Evolutionary conservation across 2,888 invertebrate genomes (phyloP), one percentile per base, ranked within the genome.

Genomic region (Smittia sp.): DNA sequence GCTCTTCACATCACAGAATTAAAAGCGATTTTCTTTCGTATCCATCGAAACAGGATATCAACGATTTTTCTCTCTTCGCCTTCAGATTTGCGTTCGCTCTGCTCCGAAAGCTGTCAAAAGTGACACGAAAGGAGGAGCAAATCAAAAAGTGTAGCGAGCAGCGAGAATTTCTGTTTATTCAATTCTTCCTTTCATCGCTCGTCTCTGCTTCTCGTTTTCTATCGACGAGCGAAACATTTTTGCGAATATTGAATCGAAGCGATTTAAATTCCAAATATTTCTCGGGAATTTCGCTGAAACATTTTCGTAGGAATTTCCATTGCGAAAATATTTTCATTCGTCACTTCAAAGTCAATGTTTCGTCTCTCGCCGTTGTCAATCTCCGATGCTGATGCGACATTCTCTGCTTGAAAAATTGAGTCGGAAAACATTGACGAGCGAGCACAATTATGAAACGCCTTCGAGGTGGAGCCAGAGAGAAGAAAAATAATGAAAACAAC

Each of bases 381-480:
- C 9, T 52, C 39, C 7, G 15, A 52, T 52, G 52, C 15, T 52
- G 52, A 58, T 58, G 58, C 18, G n/a, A 18, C 22, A 18, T 20
- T n/a, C 18, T 18, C n/a, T 6, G 20, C 6, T 58, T 58, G 20
- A 58, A 58, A 15, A 18, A 46, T 15, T 46, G 52, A 18, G n/a
- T 15, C 52, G 27, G 46, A 67, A 69, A 69, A 54, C 69, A 69
- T 69, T 69, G 69, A 69, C 69, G 69, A 69, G 54, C 20, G 15
- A 25, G 22, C 20, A 20, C 39, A 69, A 69, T 69, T 69, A 54
- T 69, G 69, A 69, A 69, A 69, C 69, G 69, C 69, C 69, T 69
- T 69, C 54, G 54, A 69, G 69, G 69, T 69, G 69, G 69, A 69
- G 69, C 69, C 24, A 69, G 46, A 25, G 54, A n/a, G n/a, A n/a